Conservation (phyloP, 2,888 invertebrate genomes). For the Ochropacha duplaris region DNA sequence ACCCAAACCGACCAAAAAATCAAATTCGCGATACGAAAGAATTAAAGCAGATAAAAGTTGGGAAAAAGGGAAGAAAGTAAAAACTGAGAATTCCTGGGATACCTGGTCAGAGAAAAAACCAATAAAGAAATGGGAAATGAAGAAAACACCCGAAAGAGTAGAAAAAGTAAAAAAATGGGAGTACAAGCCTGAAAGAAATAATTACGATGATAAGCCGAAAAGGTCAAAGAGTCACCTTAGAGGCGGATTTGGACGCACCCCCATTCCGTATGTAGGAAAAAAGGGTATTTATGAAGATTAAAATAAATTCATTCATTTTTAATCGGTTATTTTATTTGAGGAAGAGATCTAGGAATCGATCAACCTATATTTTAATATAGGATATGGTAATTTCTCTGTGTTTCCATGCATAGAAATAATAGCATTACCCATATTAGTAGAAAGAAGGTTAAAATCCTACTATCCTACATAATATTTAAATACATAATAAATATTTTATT, state of each 20-base stretch:
- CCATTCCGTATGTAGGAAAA: constrained; percentile 35
- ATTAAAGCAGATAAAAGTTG: background rate
- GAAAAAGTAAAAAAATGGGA: constrained; percentile 7
- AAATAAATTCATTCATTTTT: constrained; percentile 5
- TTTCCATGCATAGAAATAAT: too few species aligned
- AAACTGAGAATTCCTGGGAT: background rate
- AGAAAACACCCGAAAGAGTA: background rate
- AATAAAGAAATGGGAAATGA: background rate
- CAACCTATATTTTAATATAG: too few species aligned
- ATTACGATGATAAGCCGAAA: constrained; percentile 8
- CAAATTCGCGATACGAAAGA: background rate
- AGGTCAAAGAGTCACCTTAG: constrained; percentile 2
- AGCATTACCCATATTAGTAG: too few species aligned
- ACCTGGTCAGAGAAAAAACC: background rate
- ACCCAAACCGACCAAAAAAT: background rate
- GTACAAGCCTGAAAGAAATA: constrained; percentile 11
- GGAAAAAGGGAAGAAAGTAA: background rate
- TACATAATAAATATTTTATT: too few species aligned
- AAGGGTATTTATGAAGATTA: constrained; percentile 35
- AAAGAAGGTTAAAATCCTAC: too few species aligned
- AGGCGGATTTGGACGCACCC: constrained; percentile 25
- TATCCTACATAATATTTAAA: too few species aligned
- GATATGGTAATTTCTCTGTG: too few species aligned
- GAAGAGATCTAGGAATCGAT: too few species aligned
- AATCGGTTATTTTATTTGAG: background rate